A percentile compares a stretch with the other conserved stretches of the same genome.
Evolutionary conservation across 1,140 invertebrate species (phyloP).

Genomic region (Chelonus insularis): DNA sequence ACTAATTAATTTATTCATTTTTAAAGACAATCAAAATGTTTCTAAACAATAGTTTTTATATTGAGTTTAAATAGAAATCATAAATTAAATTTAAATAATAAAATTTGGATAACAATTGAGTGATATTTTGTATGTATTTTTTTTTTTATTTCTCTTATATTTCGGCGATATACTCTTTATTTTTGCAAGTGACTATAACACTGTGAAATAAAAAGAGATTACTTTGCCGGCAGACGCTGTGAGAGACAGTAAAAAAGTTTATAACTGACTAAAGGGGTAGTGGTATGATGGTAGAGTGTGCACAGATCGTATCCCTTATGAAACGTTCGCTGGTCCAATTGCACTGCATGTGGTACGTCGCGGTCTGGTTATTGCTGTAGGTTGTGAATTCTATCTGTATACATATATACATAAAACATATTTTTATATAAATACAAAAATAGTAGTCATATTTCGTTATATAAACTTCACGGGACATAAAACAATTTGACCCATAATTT

Average conservation of each 20-base stretch:
- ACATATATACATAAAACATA: constrained; percentile 16
- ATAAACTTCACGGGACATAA: background rate
- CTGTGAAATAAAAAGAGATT: background rate
- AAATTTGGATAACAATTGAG: no score
- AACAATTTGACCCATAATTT: constrained; percentile 4
- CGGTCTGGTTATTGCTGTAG: constrained; percentile 28
- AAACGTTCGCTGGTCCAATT: background rate
- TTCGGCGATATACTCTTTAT: background rate
- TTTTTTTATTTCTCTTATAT: no score
- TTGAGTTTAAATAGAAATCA: no score
- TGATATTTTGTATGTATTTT: no score
- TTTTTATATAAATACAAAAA: constrained; percentile 13
- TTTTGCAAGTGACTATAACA: background rate
- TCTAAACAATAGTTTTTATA: no score
- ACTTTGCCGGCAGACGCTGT: background rate
- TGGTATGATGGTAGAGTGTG: background rate
- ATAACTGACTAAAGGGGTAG: background rate
- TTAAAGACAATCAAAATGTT: no score
- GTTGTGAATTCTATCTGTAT: constrained; percentile 18
- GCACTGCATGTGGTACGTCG: constrained; percentile 19
- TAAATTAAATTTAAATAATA: no score
- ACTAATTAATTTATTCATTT: no score
- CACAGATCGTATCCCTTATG: constrained; percentile 1
- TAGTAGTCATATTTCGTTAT: background rate
- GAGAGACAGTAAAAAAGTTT: constrained; percentile 1